Evolutionary conservation across 1,140 invertebrate genomes (phyloP).

Genomic region (Brachionus koreanus): DNA sequence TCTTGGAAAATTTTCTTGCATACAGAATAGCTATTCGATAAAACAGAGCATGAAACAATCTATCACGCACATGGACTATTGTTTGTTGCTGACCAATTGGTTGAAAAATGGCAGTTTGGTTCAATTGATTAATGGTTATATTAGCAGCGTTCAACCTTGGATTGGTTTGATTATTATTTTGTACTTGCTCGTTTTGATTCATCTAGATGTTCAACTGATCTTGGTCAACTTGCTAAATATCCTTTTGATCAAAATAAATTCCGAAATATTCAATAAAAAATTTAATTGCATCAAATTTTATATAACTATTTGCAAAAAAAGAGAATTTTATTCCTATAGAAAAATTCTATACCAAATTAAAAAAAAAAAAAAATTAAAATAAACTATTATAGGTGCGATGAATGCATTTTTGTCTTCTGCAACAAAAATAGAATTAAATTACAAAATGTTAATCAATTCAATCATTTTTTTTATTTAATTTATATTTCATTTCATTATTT

Average conservation of each 20-base stretch:
- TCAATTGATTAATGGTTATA: background rate
- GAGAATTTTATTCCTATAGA: background rate
- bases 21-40: conserved; percentile 41
- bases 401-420: background rate
- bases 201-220: background rate
- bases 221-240: background rate
- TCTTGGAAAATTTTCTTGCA: conserved; percentile 18
- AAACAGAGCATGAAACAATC: conserved; percentile 41
- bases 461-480: too few species aligned
- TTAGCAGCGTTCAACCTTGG: background rate
- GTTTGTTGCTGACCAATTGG: conserved; percentile 33
- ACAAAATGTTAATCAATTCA: background rate
- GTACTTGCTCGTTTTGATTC: background rate
- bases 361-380: background rate
- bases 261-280: background rate
- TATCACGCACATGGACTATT: conserved; percentile 33
- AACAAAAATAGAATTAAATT: background rate
- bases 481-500: too few species aligned
- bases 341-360: background rate
- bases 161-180: background rate
- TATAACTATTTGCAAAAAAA: background rate
- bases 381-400: background rate
- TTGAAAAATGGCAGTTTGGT: background rate
- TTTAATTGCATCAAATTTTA: background rate
- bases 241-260: background rate